A percentile compares a stretch with the other conserved stretches of the same genome.
These are phyloP conservation scores for Lycocorax pyrrhopterus DNA, from an alignment of 2,113 vertebrate species.

Conservation along the genomic window DNA sequence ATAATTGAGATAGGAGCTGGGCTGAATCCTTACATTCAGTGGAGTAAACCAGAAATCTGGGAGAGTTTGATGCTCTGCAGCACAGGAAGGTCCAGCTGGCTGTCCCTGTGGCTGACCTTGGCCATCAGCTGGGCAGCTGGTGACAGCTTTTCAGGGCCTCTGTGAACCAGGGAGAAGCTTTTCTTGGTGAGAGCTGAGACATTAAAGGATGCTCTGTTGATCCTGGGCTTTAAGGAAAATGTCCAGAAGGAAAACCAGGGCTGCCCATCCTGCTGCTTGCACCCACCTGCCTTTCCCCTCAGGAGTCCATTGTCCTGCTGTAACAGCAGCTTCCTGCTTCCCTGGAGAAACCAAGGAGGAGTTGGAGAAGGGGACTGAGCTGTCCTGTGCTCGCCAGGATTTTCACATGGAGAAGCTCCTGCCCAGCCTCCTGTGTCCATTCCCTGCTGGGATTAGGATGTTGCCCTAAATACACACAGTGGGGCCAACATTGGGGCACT, in stretches of 20 bases:
- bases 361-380: not conserved
- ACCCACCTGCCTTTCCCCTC: not conserved
- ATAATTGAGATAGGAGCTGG: fast-evolving
- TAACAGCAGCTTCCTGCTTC: not conserved
- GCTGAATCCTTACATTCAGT: not conserved
- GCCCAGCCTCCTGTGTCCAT: not conserved
- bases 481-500: fast-evolving
- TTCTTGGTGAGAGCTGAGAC: not conserved
- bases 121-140: not conserved
- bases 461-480: fast-evolving
- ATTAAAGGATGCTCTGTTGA: not conserved
- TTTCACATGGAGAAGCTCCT: not conserved
- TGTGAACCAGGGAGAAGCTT: not conserved
- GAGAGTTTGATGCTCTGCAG: not conserved
- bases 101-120: not conserved
- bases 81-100: not conserved
- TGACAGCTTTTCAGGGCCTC: not conserved
- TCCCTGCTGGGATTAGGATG: not conserved
- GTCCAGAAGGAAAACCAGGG: not conserved
- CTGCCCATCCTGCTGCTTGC: not conserved
- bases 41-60: not conserved
- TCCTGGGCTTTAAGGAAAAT: not conserved
- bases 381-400: not conserved
- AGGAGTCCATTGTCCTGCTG: fast-evolving
- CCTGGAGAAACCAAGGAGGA: not conserved